Base-by-base conservation (phyloP, 2,797 vertebrate genomes). In the Phoeniculus purpureus region DNA sequence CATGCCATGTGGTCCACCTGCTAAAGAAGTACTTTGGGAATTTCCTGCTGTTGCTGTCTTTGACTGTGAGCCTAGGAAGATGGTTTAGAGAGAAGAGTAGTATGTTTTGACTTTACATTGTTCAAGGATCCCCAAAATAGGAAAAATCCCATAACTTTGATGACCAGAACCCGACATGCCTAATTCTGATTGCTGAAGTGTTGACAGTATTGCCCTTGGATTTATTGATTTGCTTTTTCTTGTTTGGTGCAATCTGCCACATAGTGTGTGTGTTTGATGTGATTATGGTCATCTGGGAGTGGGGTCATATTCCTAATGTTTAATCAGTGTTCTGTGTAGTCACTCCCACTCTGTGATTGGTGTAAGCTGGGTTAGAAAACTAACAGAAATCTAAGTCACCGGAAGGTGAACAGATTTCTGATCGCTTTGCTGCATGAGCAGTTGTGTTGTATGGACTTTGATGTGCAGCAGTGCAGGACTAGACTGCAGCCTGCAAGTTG, bases 121-220 rank as follows among this genome's bases (percentile, higher is more conserved):
- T 54, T 62, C 37, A 52, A 56, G 50, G 40, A 73, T 83, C 17
- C 62, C 85, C 82, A 67, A 52, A 89, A 70, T 50, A 81, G 75
- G 79, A 71, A 71, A 82, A 92, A 32, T 58, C 13, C 3, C 0
- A 0, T 70, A 45, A 50, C 20, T 86, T 81, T 64, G 15, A 45
- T 72, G 43, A 45, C 32, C 15, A 70, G 64, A 51, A 67, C 26
- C 87, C 0, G 0, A 27, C 64, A 40, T 61, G 13, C 37, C 23
- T 54, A 51, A 13, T 67, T 90, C n/a, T 79, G 15, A 16, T 81
- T 84, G 23, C 70, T 78, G 50, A 71, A 54, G 12, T 62, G 34
- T 29, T 66, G 25, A 54, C 50, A 29, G 0, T 76, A 21, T 81
- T 88, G 22, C 27, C 23, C 15, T 84, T 87, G 59, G 23, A 19